Conservation (phyloP, 2,888 invertebrate species). For the Mylabris sibirica region DNA sequence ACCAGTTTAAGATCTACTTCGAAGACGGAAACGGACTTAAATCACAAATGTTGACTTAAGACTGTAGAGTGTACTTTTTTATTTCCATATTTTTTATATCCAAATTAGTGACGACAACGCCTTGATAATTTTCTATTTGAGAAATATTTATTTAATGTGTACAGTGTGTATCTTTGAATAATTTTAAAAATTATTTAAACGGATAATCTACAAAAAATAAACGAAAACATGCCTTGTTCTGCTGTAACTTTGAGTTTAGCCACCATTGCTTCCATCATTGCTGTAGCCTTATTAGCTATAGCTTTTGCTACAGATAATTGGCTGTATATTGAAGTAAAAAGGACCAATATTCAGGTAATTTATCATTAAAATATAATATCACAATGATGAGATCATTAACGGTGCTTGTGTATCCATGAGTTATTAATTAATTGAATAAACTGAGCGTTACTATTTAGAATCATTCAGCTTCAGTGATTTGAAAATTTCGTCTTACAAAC, state of each 20-base stretch:
- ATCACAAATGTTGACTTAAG: conserved; percentile 10
- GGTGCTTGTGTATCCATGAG: neutral
- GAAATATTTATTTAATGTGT: conserved; percentile 19
- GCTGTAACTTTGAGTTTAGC: conserved; percentile 94
- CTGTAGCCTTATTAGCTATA: conserved; percentile 90
- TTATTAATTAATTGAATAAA: conserved; percentile 7
- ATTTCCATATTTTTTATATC: neutral
- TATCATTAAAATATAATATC: conserved; percentile 31
- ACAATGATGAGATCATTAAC: neutral
- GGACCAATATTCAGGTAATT: conserved; percentile 88
- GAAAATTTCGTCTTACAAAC: neutral
- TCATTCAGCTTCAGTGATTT: neutral
- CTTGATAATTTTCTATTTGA: neutral
- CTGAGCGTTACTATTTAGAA: neutral
- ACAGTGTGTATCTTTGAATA: conserved; percentile 13
- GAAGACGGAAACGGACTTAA: conserved; percentile 10
- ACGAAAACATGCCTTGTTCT: conserved; percentile 87
- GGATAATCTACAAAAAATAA: neutral
- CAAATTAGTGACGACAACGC: conserved; percentile 12
- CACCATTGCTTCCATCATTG: conserved; percentile 94
- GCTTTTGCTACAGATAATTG: conserved; percentile 97
- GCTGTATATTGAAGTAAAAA: conserved; percentile 92
- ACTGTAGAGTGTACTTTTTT: neutral
- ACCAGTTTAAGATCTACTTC: conserved; percentile 27
- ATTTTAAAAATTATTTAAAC: neutral